Base-by-base conservation (phyloP, 2,888 invertebrate species). In the Trypoxylon attenuatum region DNA sequence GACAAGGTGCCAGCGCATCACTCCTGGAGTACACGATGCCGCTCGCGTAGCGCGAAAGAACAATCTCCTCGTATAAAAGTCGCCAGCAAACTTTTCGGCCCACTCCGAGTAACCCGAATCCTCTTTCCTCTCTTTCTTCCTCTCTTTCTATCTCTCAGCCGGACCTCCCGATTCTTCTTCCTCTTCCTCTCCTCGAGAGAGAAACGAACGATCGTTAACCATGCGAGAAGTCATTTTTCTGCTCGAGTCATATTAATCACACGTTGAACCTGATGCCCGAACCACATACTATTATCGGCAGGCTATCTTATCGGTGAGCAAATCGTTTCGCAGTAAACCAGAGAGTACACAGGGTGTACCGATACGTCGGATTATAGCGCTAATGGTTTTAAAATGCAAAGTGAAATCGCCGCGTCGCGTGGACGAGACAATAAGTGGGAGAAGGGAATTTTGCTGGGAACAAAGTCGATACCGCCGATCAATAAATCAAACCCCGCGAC, bases 1-100 rank as follows among this genome's bases (percentile, higher is more conserved):
- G 66, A 77, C 77, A 78, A 77, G 80, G 71, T 78, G 78, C 80
- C 70, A 73, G 74, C 64, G 72, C 69, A 71, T 68, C 79, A 71
- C 73, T 78, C 66, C 67, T 62, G 72, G 54, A 66, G 70, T 76
- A 77, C 80, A 77, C 69, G 72, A 72, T 60, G 66, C 71, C 62
- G 71, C 53, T 69, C 61, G 13, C 33, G 33, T 33, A 13, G 13
- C 10, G 50, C 41, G 51, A 42, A 50, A 49, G 52, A 68, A 68
- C 58, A 61, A 50, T 50, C 56, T 46, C 64, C 29, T 33, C 59
- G 60, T 66, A 67, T 70, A 70, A 67, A 73, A 73, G 62, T 63
- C 57, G 67, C 39, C 46, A 53, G 50, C 67, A 51, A 49, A 67
- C 61, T 67, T 57, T 60, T 61, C 52, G 39, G 61, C 61, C 61